Evolutionary conservation across 1,140 invertebrate genomes (phyloP).

Genomic region (Apis florea): DNA sequence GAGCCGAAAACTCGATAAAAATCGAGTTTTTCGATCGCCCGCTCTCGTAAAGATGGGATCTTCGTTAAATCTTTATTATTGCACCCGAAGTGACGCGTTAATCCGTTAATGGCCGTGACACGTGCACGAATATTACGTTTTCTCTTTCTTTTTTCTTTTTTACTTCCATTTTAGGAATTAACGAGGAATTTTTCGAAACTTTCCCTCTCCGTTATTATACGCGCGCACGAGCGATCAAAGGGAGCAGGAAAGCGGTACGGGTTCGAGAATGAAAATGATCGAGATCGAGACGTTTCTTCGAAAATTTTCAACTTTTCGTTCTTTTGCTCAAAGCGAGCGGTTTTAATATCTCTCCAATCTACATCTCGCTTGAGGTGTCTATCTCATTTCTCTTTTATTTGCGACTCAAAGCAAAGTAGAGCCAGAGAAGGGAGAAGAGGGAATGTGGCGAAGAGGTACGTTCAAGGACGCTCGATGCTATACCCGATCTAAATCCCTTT

Average conservation of each 20-base stretch:
- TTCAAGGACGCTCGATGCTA: background rate
- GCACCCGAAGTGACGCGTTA: conserved; percentile 24
- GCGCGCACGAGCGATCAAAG: too few species aligned
- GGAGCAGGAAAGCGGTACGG: too few species aligned
- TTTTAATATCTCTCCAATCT: background rate
- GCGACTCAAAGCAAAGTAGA: background rate
- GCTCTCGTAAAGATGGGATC: conserved; percentile 16
- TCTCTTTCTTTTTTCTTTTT: background rate
- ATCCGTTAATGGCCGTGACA: conserved; percentile 28
- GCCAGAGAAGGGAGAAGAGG: too few species aligned
- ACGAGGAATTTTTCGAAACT: too few species aligned
- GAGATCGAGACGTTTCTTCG: too few species aligned
- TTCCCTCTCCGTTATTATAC: too few species aligned
- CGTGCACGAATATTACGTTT: conserved; percentile 44
- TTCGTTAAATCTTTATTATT: conserved; percentile 47
- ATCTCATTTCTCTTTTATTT: background rate
- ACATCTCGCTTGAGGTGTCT: background rate
- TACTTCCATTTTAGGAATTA: too few species aligned
- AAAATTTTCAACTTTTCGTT: too few species aligned
- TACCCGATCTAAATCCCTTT: background rate
- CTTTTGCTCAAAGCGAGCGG: background rate
- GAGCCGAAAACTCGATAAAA: conserved; percentile 14
- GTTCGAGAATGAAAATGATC: too few species aligned
- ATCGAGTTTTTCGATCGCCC: conserved; percentile 36
- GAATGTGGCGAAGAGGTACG: background rate